Evolutionary conservation across 2,888 invertebrate species (phyloP).

Genomic region (Oconnorella tubifera): DNA sequence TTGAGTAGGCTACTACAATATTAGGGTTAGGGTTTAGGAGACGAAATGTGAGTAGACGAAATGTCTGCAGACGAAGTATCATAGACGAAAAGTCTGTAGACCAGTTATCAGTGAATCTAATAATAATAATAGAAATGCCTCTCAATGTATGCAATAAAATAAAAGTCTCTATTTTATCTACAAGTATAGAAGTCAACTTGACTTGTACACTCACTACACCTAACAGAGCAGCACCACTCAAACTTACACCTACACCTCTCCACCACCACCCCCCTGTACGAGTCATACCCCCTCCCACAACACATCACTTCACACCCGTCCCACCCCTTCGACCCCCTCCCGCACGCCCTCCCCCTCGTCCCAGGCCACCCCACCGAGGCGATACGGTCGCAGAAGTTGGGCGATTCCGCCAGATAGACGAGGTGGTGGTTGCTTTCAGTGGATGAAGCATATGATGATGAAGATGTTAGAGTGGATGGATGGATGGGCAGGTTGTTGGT

Average conservation of each 20-base stretch:
- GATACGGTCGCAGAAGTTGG: conserved; percentile 11
- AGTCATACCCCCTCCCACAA: conserved; percentile 54
- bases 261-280: background rate
- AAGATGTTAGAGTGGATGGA: background rate
- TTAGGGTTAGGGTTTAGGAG: too few species aligned
- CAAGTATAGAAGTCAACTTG: background rate
- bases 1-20: too few species aligned
- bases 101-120: too few species aligned
- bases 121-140: too few species aligned
- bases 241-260: background rate
- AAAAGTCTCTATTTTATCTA: too few species aligned
- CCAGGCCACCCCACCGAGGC: conserved; percentile 9
- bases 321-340: background rate
- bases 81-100: too few species aligned
- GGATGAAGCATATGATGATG: too few species aligned
- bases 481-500: too few species aligned
- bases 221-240: background rate
- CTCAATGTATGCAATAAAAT: too few species aligned
- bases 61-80: too few species aligned
- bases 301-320: conserved; percentile 66
- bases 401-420: conserved; percentile 5
- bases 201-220: background rate
- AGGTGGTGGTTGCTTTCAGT: background rate
- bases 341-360: conserved; percentile 7
- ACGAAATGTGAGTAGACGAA: too few species aligned